Evolutionary conservation across 2,888 invertebrate genomes (phyloP), one percentile per base, ranked within the genome.

Genomic region (Liopterus haemorrhoidalis): DNA sequence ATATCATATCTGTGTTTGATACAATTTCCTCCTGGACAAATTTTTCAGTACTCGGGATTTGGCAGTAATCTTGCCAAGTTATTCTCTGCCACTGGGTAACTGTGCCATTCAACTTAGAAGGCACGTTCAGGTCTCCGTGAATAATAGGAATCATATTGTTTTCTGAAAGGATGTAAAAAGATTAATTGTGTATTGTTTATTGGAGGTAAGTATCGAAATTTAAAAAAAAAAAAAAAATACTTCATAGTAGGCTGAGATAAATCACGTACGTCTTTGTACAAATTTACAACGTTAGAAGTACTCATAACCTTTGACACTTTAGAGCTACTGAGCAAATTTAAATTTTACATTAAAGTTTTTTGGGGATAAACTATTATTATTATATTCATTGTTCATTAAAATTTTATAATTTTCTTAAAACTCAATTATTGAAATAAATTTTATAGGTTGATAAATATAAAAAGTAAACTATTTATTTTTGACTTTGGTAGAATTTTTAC

Each of bases 51-150:
- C 73, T 73, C 20, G 73, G 66, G 3, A 71, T 66, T 56, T 74
- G 72, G 54, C 72, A 71, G 62, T 80, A 82, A 55, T 82, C 82
- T 9, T 78, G 75, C 73, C 81, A 85, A 1, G 79, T 75, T 3
- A 81, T 73, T 4, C 81, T 69, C 55, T 79, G 70, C 85, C 85
- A 83, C 57, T 82, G 80, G 41, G 81, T 75, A 54, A 89, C 63
- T 15, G 74, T 71, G 15, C 81, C 78, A 6, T 75, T 73, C n/a
- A 78, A 56, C 51, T 69, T 70, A 11, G 71, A 62, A 9, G 74
- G 70, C 48, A 66, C 61, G 8, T 68, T 58, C 1, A 65, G 50
- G 5, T 60, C 59, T 9, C 54, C 65, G 2, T 66, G 64, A 19
- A 67, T 49, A 18, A 46, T 39, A 1, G 65, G 61, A 15, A 69